Evolutionary conservation across 2,888 invertebrate genomes (phyloP).

Genomic region (Drosophila imparisetae): DNA sequence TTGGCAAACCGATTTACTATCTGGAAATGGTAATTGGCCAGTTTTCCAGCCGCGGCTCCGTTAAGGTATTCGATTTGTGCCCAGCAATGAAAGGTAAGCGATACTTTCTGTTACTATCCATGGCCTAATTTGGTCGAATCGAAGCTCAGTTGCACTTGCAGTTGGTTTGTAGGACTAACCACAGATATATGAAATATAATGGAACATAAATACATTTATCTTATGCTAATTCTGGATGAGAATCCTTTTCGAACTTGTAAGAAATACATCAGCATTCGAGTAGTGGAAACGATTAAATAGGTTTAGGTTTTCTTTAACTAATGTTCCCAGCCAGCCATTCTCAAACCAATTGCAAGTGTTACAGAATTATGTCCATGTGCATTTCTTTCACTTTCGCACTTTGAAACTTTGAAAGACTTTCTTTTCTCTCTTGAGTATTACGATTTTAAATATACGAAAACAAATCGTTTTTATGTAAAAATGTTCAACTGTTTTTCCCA

Average conservation of each 20-base stretch:
- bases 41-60: conserved; percentile 89
- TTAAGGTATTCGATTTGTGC: conserved; percentile 88
- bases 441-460: not conserved
- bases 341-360: conserved; percentile 9
- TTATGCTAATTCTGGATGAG: not conserved
- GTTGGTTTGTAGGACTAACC: not conserved
- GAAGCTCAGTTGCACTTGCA: conserved; percentile 39
- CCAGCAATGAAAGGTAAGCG: conserved; percentile 89
- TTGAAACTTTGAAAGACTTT: not conserved
- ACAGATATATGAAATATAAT: not conserved
- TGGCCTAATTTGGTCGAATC: conserved; percentile 1
- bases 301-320: not conserved
- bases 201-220: not conserved
- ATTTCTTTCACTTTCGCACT: not conserved
- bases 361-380: not conserved
- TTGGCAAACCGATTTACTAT: conserved; percentile 90
- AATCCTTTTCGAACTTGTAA: not conserved
- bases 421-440: not conserved
- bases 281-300: not conserved
- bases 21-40: conserved; percentile 91
- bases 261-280: not conserved
- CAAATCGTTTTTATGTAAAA: not conserved
- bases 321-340: not conserved
- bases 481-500: not conserved
- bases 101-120: conserved; percentile 5